Evolutionary conservation across 2,113 vertebrate species (phyloP), one percentile per base, ranked within the genome.

Genomic region (Aplodontia rufa): DNA sequence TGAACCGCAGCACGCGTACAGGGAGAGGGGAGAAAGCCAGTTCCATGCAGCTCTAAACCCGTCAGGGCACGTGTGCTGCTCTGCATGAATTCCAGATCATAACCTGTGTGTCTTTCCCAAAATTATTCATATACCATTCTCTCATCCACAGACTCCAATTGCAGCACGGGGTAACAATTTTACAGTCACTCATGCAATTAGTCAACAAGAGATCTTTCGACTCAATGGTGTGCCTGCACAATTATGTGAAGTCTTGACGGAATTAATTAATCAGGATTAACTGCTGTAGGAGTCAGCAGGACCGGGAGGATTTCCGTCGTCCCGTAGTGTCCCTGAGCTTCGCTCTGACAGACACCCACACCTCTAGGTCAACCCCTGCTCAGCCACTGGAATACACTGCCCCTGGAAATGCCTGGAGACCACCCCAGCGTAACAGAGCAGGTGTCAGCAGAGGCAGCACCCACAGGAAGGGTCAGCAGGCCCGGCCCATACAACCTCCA

Each of bases 221-320:
- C 68, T 75, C 96, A 98, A 95, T 78, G 91, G 86, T 66, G 85
- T 94, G 97, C 96, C 94, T 94, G 89, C 93, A 76, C 92, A 94
- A 96, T 98, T 96, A 94, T 94, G 97, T 96, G 96, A 96, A 96
- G 91, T 96, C 97, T 92, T 75, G 95, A 96, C 97, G 98, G 97
- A 95, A 96, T 95, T 96, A 98, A 97, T 98, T 97, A 98, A 98
- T 98, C 96, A 93, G 95, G 71, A 91, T 96, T 98, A 98, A 96
- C 80, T 95, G 90, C 89, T 58, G 0, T 84, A 97, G 97, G 97
- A 92, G 92, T 94, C 93, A 95, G 64, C 45, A n/a, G n/a, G n/a
- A n/a, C n/a, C n/a, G n/a, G n/a, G n/a, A n/a, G n/a, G n/a, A n/a
- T n/a, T n/a, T n/a, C n/a, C n/a, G n/a, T n/a, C n/a, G n/a, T n/a